phyloP scores from a whole-genome alignment of 2,888 invertebrate species.

The Drosophila percnosoma region DNA sequence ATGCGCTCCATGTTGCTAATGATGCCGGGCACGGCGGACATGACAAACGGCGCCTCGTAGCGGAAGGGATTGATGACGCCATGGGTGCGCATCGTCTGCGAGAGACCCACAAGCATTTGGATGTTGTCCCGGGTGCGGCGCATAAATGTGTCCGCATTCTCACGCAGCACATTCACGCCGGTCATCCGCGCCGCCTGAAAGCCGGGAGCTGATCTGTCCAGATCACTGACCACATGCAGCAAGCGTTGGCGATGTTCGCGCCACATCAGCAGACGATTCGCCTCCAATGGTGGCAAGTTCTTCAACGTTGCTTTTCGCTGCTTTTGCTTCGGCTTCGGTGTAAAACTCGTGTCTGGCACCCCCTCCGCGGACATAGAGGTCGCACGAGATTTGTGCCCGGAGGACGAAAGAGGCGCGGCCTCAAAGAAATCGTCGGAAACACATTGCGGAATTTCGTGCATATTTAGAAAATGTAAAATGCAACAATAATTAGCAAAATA shows the following conservation, averaged over 20 bases:
- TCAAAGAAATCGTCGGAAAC: background rate
- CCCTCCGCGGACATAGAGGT: too few species aligned
- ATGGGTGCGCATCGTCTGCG: conserved; percentile 43
- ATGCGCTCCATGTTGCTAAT: conserved; percentile 27
- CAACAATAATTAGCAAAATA: background rate
- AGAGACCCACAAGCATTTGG: conserved; percentile 40
- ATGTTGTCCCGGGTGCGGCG: conserved; percentile 59
- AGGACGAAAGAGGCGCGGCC: background rate
- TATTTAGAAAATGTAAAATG: background rate
- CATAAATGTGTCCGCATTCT: conserved; percentile 60
- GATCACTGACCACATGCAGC: conserved; percentile 14
- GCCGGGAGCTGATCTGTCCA: conserved; percentile 47
- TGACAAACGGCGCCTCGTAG: conserved; percentile 13
- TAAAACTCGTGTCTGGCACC: background rate
- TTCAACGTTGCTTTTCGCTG: background rate
- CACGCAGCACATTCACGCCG: conserved; percentile 41
- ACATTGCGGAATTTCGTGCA: conserved; percentile 43
- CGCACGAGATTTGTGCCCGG: background rate
- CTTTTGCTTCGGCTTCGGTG: background rate
- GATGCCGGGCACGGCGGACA: conserved; percentile 29
- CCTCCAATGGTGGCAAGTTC: background rate
- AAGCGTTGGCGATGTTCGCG: conserved; percentile 56
- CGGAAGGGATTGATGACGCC: conserved; percentile 47
- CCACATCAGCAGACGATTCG: conserved; percentile 37
- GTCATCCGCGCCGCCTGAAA: conserved; percentile 56